Evolutionary conservation across 2,113 vertebrate species (phyloP), one percentile per base, ranked within the genome.

Genomic region (Anhinga anhinga): DNA sequence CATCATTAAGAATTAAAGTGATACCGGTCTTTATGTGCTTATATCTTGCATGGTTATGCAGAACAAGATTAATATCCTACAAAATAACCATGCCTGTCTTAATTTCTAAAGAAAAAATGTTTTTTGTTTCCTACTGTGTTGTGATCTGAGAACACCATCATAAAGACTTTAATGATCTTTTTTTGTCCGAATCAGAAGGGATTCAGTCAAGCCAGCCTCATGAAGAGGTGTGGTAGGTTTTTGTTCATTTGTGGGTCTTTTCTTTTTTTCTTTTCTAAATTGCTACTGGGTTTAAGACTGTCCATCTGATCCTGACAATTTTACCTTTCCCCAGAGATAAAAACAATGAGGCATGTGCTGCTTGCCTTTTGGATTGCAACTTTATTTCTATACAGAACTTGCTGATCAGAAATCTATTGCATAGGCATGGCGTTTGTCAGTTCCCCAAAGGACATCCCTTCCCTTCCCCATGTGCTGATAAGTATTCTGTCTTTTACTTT

Each of bases 401-500:
- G 86, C 91, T 95, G 73, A 38, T 94, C 93, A 97, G 84, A 93
- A 97, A 92, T 95, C 59, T 97, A 22, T 94, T 96, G 36, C 93
- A 83, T 86, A 97, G 93, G 93, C 95, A 92, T 96, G 95, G 86
- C 49, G 47, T 97, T 90, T 96, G 89, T 97, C 97, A 94, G 88
- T 91, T 78, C 72, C 97, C 91, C 73, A 91, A 92, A 86, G 82
- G 93, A 84, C 94, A 81, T 85, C 93, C 92, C 65, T 96, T 78
- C 95, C 95, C 95, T 95, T 90, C 89, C 90, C 96, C 90, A 59
- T 96, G 96, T 97, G 97, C 94, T 96, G 86, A 97, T 96, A 92
- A 95, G 89, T 96, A 96, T 95, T 95, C 94, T 97, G 93, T 94
- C 95, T 97, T 98, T 97, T 97, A 90, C 96, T 98, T 97, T 98